Evolutionary conservation across 1,140 invertebrate genomes (phyloP), one percentile per base, ranked within the genome.

Genomic region (Pararge aegeria): DNA sequence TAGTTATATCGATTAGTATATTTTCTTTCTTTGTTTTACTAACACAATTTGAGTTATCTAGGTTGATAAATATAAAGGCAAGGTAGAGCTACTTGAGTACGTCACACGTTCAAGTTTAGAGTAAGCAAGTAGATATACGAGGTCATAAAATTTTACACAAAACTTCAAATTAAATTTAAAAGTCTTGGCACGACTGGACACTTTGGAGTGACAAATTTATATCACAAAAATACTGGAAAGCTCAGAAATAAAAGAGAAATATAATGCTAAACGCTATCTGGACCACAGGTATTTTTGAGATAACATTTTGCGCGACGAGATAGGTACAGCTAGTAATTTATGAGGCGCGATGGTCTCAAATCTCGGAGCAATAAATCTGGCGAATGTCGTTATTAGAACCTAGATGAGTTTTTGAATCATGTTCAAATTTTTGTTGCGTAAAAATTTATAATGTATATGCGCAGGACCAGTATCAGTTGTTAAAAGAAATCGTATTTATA

Each of bases 101-200:
- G n/a, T n/a, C n/a, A 2, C 7, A 4, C 2, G 3, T 24, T 3
- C 10, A 34, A 12, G 3, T 34, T 34, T 34, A 10, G 10, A 34
- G 7, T 3, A n/a, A n/a, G n/a, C 10, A 5, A 10, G 29, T 30
- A 24, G 24, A 7, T 34, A 34, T 12, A 34, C 30, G 10, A 30
- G 10, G 1, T 1, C 29, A 5, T 24, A 15, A 40, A 18, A 40
- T 40, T 1, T 3, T 18, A 16, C 16, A 40, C 38, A 40, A 40
- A 18, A 40, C 16, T 46, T 9, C 42, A 20, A 46, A 46, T 46
- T 20, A 20, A 46, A 46, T 46, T 46, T 46, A 20, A 46, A 46
- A 46, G 42, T 46, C 42, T 46, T 46, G 19, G 18, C 42, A 46
- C 18, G 42, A 46, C 42, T 20, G 42, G 42, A 19, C 42, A 46